Conservation (phyloP, 2,888 invertebrate genomes). For the Rotaria macrura region DNA sequence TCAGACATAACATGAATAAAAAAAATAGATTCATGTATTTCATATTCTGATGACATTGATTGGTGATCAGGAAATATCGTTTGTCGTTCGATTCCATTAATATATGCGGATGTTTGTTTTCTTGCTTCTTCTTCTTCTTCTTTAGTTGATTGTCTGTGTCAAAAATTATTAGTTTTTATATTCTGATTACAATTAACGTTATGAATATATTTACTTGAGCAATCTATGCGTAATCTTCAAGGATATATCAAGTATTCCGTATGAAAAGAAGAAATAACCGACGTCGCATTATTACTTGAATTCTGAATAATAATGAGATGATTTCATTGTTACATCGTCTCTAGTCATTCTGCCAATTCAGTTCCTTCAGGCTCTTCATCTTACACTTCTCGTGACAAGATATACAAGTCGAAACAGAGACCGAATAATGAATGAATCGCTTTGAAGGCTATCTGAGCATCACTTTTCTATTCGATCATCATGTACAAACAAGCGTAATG, state of each 20-base stretch:
- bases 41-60: no score
- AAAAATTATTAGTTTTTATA: neutral
- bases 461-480: neutral
- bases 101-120: no score
- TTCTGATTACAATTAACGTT: neutral
- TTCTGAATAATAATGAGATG: neutral
- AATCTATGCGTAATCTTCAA: neutral
- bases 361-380: neutral
- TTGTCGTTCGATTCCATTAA: no score
- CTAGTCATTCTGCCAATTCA: neutral
- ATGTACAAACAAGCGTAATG: conserved; percentile 12
- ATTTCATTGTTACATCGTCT: neutral
- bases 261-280: neutral
- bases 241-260: neutral
- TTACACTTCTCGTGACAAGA: neutral
- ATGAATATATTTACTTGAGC: neutral
- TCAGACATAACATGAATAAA: no score
- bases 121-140: no score
- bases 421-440: neutral
- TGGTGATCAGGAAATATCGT: no score
- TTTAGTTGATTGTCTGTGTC: no score
- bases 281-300: neutral
- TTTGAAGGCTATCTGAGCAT: neutral
- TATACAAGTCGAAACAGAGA: neutral
- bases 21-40: no score